These are phyloP conservation scores for Sylvia atricapilla DNA, from an alignment of 2,113 vertebrate species.

Conservation along the genomic window DNA sequence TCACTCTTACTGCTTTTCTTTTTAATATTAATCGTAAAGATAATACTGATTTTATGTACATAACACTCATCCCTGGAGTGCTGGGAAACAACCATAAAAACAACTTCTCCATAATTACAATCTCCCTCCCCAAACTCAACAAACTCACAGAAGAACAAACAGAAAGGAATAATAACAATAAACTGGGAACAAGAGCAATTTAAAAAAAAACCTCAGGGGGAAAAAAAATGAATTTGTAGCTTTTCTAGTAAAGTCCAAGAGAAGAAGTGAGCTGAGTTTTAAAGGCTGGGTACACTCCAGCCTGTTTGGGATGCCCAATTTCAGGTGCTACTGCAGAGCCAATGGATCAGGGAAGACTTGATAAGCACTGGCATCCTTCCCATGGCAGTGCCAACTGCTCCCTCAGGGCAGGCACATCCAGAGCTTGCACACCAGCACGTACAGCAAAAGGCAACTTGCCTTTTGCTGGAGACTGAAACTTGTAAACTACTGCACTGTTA, in stretches of 20 bases:
- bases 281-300: neutral
- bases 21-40: neutral
- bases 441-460: neutral
- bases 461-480: neutral
- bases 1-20: neutral
- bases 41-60: neutral
- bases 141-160: conserved; percentile 20
- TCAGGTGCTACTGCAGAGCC: neutral
- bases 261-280: neutral
- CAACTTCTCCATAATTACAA: neutral
- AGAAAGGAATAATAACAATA: conserved; percentile 19
- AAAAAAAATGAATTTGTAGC: neutral
- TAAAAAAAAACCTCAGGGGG: neutral
- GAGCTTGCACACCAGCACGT: neutral
- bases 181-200: conserved; percentile 7
- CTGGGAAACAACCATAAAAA: neutral
- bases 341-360: neutral
- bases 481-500: neutral
- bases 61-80: neutral
- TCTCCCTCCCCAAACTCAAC: neutral
- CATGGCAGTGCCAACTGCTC: neutral
- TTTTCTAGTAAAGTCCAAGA: neutral
- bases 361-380: neutral
- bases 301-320: neutral
- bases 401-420: neutral